Percentiles rank a stretch among this genome's conserved stretches.
These are phyloP conservation scores for Hemaris fuciformis DNA, from an alignment of 2,888 invertebrate genomes.

Conservation along the genomic window DNA sequence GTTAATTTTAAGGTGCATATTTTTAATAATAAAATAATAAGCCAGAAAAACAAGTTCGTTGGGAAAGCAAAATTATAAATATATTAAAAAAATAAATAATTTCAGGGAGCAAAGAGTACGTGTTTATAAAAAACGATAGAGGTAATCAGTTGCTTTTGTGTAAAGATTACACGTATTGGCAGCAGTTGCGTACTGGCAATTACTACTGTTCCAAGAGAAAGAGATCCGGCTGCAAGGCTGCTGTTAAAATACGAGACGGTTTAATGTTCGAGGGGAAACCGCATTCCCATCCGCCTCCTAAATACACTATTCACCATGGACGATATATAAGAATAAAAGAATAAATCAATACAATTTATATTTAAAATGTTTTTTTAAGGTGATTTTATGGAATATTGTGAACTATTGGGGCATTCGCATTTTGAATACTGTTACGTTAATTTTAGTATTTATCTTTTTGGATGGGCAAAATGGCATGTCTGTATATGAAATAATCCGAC, in stretches of 20 bases:
- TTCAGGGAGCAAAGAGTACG: not conserved
- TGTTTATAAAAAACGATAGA: not conserved
- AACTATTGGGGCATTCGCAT: too few species aligned
- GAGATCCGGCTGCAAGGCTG: not conserved
- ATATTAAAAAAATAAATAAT: not conserved
- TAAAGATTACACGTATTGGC: not conserved
- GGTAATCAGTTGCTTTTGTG: not conserved
- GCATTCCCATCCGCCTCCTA: not conserved
- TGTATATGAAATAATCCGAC: too few species aligned
- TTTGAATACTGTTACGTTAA: too few species aligned
- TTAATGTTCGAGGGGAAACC: not conserved
- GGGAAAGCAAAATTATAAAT: too few species aligned
- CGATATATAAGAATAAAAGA: not conserved
- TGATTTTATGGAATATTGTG: too few species aligned
- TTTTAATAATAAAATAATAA: too few species aligned
- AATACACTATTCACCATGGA: not conserved
- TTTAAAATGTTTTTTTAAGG: too few species aligned
- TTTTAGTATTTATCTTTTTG: too few species aligned
- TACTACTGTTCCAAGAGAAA: not conserved
- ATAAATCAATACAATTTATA: not conserved
- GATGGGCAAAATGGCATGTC: too few species aligned
- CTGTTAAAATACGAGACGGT: not conserved
- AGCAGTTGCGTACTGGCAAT: not conserved
- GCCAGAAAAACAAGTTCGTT: too few species aligned
- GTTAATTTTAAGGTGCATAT: too few species aligned